Percentiles rank a stretch among this genome's conserved stretches.
phyloP scores from a whole-genome alignment of 2,888 invertebrate species.

The Odontothrips loti region DNA sequence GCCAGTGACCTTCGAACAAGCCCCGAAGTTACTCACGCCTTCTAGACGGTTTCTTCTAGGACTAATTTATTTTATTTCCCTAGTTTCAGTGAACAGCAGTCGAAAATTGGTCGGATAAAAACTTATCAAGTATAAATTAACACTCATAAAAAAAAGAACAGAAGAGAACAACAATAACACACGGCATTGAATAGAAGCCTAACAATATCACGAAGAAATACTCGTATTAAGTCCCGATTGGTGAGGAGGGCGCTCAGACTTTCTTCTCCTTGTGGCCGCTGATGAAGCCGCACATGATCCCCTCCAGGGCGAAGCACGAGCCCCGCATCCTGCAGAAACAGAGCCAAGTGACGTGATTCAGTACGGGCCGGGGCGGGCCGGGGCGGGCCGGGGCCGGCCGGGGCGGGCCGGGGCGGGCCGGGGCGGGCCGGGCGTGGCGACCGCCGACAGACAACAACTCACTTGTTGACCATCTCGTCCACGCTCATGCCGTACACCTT shows the following conservation, averaged over 20 bases:
- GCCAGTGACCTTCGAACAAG: too few species aligned
- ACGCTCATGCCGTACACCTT: conserved; percentile 5
- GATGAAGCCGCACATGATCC: conserved; percentile 16
- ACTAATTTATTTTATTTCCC: too few species aligned
- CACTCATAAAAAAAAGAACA: neutral
- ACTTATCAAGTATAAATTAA: neutral
- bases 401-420: too few species aligned
- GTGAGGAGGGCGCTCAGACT: neutral
- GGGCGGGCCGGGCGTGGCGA: neutral
- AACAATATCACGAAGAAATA: conserved; percentile 13
- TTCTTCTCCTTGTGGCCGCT: conserved; percentile 22
- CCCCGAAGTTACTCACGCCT: too few species aligned
- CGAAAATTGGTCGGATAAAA: neutral
- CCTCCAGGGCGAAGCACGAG: neutral
- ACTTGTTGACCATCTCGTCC: conserved; percentile 14
- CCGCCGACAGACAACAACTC: too few species aligned
- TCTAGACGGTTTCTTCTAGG: too few species aligned
- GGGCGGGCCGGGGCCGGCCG: too few species aligned
- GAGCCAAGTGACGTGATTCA: neutral
- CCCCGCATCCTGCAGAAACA: neutral
- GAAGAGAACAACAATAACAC: neutral
- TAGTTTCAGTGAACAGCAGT: neutral
- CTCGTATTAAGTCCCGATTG: neutral
- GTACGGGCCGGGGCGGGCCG: too few species aligned
- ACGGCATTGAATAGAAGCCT: neutral